These are phyloP conservation scores for Mimachlamys varia DNA, from an alignment of 2,888 invertebrate genomes.

Conservation along the genomic window DNA sequence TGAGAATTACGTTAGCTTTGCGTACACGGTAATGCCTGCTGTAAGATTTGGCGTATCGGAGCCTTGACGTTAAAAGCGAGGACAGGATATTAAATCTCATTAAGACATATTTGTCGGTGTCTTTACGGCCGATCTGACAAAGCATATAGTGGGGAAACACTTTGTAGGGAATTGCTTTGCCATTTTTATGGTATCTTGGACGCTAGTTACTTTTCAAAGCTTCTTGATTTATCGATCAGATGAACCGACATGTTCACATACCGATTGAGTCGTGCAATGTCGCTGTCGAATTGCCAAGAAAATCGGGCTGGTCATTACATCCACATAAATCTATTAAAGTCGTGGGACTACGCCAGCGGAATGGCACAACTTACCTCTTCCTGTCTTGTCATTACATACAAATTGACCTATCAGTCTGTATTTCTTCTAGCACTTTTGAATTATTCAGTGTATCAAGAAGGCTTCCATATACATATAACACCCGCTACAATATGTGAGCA, in stretches of 20 bases:
- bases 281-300: slow-evolving; percentile 25
- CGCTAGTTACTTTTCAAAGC: slow-evolving; percentile 17
- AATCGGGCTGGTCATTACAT: neutral
- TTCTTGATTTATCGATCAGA: neutral
- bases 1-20: neutral
- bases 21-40: neutral
- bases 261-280: neutral
- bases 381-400: slow-evolving; percentile 14
- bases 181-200: slow-evolving; percentile 9
- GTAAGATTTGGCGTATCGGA: neutral
- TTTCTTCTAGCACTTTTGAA: slow-evolving; percentile 19
- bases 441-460: slow-evolving; percentile 2
- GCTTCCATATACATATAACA: neutral
- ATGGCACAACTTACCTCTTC: neutral
- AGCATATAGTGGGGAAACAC: neutral
- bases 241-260: neutral
- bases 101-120: neutral
- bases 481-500: neutral
- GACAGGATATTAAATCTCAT: slow-evolving; percentile 10
- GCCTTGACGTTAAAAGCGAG: neutral
- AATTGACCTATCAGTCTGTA: slow-evolving; percentile 34
- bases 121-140: neutral
- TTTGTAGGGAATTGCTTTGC: neutral
- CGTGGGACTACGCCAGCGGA: neutral
- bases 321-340: neutral